phyloP scores from a whole-genome alignment of 1,140 invertebrate species.

The Drosophila fuyamai region DNA sequence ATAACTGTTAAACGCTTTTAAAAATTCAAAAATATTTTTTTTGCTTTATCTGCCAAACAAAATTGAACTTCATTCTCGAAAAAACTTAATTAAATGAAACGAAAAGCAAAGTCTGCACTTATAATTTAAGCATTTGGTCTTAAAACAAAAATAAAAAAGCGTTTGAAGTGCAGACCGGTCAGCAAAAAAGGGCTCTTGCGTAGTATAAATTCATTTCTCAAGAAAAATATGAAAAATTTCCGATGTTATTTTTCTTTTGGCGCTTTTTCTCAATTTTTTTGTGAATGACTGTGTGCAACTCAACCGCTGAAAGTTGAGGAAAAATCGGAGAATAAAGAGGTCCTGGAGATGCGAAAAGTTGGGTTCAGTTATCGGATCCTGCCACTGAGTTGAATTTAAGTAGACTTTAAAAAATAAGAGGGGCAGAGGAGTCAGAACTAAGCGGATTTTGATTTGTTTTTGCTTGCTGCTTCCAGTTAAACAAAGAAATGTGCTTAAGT shows the following conservation, averaged over 20 bases:
- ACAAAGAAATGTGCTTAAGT: conserved; percentile 54
- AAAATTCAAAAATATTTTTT: background rate
- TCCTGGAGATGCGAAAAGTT: conserved; percentile 13
- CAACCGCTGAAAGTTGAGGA: conserved; percentile 29
- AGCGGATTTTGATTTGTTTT: conserved; percentile 76
- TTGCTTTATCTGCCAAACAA: too few species aligned
- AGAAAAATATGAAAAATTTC: conserved; percentile 54
- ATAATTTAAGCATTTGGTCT: conserved; percentile 24
- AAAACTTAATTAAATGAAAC: conserved; percentile 37
- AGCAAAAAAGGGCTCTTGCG: conserved; percentile 29
- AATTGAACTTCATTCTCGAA: background rate
- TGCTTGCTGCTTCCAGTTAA: conserved; percentile 26
- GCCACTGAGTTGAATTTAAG: conserved; percentile 48
- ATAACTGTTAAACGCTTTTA: too few species aligned
- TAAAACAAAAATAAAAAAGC: conserved; percentile 6
- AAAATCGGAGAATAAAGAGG: conserved; percentile 9
- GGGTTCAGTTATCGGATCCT: conserved; percentile 52
- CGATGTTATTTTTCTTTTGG: conserved; percentile 26
- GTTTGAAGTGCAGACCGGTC: conserved; percentile 8
- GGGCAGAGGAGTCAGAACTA: conserved; percentile 29
- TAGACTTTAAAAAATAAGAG: conserved; percentile 42
- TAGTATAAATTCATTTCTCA: conserved; percentile 30
- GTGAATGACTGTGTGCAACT: background rate
- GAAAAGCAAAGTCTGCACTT: conserved; percentile 23
- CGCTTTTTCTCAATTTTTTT: conserved; percentile 11